phyloP scores from a whole-genome alignment of 2,797 vertebrate genomes.

The Rhyacichthys aspro region DNA sequence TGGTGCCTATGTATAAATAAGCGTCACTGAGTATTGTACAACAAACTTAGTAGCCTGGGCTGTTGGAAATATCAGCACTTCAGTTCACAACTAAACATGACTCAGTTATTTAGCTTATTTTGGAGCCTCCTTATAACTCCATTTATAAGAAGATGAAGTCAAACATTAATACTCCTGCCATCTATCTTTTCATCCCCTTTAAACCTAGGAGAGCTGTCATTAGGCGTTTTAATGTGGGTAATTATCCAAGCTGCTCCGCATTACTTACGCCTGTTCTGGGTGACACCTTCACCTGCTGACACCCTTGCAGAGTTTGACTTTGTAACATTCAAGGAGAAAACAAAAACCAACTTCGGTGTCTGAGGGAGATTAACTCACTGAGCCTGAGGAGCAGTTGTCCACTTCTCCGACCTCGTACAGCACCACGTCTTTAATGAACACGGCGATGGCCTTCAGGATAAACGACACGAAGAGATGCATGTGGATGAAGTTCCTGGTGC shows the following conservation, averaged over 20 bases:
- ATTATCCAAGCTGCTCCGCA: constrained; percentile 13
- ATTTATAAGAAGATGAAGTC: not conserved
- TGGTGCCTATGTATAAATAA: constrained; percentile 1
- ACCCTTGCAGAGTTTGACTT: constrained; percentile 1
- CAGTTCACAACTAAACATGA: not conserved
- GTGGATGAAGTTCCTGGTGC: constrained; percentile 96
- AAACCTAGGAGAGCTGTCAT: constrained; percentile 1
- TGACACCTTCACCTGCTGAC: constrained; percentile 13
- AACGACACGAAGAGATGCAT: constrained; percentile 96
- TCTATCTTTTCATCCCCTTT: constrained; percentile 14
- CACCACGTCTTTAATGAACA: constrained; percentile 92
- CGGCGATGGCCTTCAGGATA: constrained; percentile 91
- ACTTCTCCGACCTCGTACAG: constrained; percentile 85
- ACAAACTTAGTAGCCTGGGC: not conserved
- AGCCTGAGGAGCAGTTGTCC: constrained; percentile 85
- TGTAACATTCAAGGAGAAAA: constrained; percentile 13
- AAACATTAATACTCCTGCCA: constrained; percentile 3
- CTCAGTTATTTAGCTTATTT: not conserved
- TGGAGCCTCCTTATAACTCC: not conserved
- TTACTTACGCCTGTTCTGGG: not conserved
- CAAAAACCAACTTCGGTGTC: not conserved
- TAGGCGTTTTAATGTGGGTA: constrained; percentile 13
- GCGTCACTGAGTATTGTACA: not conserved
- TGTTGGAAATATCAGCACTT: not conserved
- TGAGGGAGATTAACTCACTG: constrained; percentile 79